Evolutionary conservation across 2,113 vertebrate species (phyloP).

Genomic region (Mastomys natalensis): DNA sequence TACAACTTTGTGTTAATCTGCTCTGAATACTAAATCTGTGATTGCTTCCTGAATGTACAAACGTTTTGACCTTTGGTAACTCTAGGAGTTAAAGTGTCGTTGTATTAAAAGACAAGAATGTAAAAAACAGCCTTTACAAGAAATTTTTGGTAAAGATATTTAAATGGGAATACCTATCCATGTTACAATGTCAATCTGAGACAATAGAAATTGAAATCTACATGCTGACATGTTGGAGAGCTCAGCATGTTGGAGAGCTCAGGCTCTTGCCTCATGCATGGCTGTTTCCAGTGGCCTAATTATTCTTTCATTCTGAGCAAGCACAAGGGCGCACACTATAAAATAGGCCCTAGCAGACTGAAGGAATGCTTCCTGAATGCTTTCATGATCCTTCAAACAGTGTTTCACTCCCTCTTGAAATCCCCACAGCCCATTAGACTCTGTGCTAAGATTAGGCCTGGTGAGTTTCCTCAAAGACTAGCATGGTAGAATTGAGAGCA

Average conservation of each 20-base stretch:
- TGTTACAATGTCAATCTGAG: constrained; percentile 2
- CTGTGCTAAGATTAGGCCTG: background rate
- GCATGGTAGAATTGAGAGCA: background rate
- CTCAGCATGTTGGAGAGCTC: background rate
- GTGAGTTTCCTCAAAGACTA: background rate
- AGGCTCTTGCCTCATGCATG: background rate
- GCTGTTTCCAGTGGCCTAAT: background rate
- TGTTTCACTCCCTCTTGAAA: background rate
- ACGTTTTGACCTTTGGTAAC: constrained; percentile 45
- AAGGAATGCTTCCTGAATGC: background rate
- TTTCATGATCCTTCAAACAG: constrained; percentile 30
- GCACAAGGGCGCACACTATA: background rate
- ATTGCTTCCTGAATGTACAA: constrained; percentile 42
- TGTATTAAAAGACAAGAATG: constrained; percentile 32
- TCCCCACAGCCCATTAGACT: background rate
- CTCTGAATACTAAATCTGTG: constrained; percentile 49
- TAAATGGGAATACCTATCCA: constrained; percentile 34
- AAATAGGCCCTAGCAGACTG: background rate
- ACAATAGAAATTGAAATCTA: constrained; percentile 53
- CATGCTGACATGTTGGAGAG: background rate
- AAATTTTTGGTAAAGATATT: constrained; percentile 4
- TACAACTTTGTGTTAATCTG: constrained; percentile 18
- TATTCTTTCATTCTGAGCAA: constrained; percentile 50
- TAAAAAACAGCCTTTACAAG: background rate
- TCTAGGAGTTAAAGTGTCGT: background rate